phyloP scores from a whole-genome alignment of 2,113 vertebrate species.

The Oceanodroma tethys region DNA sequence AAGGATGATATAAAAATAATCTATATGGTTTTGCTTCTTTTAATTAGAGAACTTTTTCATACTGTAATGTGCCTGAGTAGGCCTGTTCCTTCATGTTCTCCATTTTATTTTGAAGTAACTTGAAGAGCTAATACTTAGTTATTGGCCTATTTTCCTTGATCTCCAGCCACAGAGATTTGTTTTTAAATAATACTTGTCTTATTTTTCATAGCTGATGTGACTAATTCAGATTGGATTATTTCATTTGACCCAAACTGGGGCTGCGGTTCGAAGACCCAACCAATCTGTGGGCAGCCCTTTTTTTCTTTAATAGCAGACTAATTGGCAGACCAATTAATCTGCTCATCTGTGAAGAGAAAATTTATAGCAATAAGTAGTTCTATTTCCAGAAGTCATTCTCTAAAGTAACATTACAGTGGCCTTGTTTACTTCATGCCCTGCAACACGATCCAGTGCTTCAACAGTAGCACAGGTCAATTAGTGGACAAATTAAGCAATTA shows the following conservation, averaged over 20 bases:
- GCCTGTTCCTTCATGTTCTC: not conserved
- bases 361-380: conserved; percentile 74
- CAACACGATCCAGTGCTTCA: conserved; percentile 73
- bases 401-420: conserved; percentile 71
- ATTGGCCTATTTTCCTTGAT: not conserved
- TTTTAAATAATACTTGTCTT: conserved; percentile 7
- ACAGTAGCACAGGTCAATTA: conserved; percentile 83
- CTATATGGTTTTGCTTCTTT: not conserved
- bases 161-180: not conserved
- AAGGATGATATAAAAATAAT: not conserved
- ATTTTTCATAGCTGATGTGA: conserved; percentile 27
- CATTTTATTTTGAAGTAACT: not conserved
- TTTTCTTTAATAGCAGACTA: conserved; percentile 77
- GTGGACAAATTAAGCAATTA: conserved; percentile 87
- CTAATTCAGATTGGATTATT: conserved; percentile 51
- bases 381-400: conserved; percentile 80
- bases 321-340: conserved; percentile 83
- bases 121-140: not conserved
- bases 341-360: conserved; percentile 82
- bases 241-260: conserved; percentile 52
- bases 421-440: conserved; percentile 73
- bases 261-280: conserved; percentile 18
- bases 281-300: conserved; percentile 54
- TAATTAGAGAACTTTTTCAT: not conserved
- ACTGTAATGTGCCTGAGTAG: not conserved